Base-by-base conservation (phyloP, 1,140 invertebrate species). In the Hesperophylax magnus region DNA sequence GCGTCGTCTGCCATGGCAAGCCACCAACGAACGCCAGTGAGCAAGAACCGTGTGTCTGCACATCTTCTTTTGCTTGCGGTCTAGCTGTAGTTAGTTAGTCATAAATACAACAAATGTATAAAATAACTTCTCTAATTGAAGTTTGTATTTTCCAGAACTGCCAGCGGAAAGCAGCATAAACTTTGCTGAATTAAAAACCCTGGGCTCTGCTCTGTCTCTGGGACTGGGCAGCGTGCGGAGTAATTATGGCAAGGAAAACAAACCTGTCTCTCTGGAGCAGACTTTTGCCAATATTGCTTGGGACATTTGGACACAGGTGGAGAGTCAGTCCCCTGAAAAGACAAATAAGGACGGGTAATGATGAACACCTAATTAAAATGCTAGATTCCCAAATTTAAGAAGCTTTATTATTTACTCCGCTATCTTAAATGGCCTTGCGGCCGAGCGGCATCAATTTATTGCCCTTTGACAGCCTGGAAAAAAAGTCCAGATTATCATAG, bases 201-300 rank as follows among this genome's bases (percentile, higher is more conserved):
- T 81, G 22, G 65, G 54, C 9, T 22, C 47, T n/a, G 79, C 79
- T 58, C 52, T 81, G 18, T 60, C 7, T 31, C 15, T 77, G 8
- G 72, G 75, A 9, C 15, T 81, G 17, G 53, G 20, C 15, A 27
- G 18, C 18, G 61, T 77, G 15, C 18, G 24, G 0, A 75, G 17
- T 11, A 39, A 82, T 6, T 76, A 80, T 61, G 61, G 58, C 58
- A 11, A 47, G 6, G 80, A 81, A 78, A 60, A 39, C n/a, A 47
- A 81, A 47, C 52, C 61, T 47, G 11, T 53, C 9, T 72, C 78
- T 6, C 20, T 76, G 18, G 67, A 78, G 63, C 76, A 82, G 20
- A 78, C 75, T 58, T 84, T 84, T 78, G 78, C 63, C 18, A 80
- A 79, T 27, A 81, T 84, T 39, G 80, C 83, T 6, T 82, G 61